Percentiles rank a stretch among this genome's conserved stretches.
These are phyloP conservation scores for Drosophila phalerata DNA, from an alignment of 2,888 invertebrate genomes.

Conservation along the genomic window DNA sequence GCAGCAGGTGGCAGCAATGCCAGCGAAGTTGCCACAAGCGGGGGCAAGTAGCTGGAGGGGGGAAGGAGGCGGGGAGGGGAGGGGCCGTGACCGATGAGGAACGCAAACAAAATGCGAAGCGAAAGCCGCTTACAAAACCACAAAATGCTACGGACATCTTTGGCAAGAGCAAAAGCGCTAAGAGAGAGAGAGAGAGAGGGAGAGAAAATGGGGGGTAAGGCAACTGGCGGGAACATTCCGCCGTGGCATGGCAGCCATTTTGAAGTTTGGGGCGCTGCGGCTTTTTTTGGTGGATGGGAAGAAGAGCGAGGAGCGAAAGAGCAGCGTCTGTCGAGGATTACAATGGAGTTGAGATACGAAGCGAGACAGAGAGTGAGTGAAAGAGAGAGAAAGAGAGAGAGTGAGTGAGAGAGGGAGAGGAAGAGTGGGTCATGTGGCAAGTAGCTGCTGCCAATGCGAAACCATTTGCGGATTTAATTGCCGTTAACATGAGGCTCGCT, in stretches of 20 bases:
- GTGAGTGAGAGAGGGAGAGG: background rate
- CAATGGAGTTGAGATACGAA: slow-evolving; percentile 66
- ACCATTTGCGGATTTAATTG: slow-evolving; percentile 81
- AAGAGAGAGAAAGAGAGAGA: background rate
- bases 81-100: slow-evolving; percentile 37
- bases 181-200: background rate
- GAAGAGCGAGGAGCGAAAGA: too few species aligned
- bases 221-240: slow-evolving; percentile 1
- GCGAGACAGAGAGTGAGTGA: slow-evolving; percentile 8
- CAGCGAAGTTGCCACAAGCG: background rate
- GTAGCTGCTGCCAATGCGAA: slow-evolving; percentile 63
- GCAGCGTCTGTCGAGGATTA: slow-evolving; percentile 65
- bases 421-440: slow-evolving; percentile 17
- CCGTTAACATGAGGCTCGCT: slow-evolving; percentile 75
- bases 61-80: background rate
- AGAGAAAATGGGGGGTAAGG: background rate
- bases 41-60: background rate
- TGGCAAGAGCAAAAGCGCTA: slow-evolving; percentile 23
- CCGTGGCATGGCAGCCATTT: slow-evolving; percentile 64
- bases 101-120: slow-evolving; percentile 73
- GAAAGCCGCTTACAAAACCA: slow-evolving; percentile 80
- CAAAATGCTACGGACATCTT: slow-evolving; percentile 81
- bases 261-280: slow-evolving; percentile 71
- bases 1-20: slow-evolving; percentile 51
- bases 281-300: slow-evolving; percentile 26